phyloP scores from a whole-genome alignment of 2,888 invertebrate genomes.

The Chironomus riparius region DNA sequence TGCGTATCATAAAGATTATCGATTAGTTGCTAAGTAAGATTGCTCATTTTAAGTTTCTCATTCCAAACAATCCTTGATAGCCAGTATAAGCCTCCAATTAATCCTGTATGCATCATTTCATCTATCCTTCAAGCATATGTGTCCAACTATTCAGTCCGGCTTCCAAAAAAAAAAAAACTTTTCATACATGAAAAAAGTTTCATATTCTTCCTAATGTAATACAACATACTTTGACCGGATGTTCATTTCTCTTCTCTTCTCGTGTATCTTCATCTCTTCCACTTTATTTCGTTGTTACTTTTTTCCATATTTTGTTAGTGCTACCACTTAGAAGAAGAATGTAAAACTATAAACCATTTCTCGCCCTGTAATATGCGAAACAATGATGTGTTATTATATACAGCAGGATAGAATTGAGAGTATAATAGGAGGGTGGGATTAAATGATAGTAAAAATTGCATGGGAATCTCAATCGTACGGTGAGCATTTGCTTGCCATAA shows the following conservation, averaged over 20 bases:
- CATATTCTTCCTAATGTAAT: background rate
- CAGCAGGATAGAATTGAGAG: background rate
- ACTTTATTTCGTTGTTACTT: too few species aligned
- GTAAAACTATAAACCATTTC: background rate
- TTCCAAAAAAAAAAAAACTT: too few species aligned
- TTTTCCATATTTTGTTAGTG: background rate
- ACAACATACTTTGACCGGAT: background rate
- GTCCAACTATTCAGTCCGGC: too few species aligned
- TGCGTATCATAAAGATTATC: too few species aligned
- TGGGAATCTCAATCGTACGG: background rate
- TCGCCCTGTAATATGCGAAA: slow-evolving; percentile 6
- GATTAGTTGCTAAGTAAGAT: too few species aligned
- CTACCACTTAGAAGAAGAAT: background rate
- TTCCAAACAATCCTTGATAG: background rate
- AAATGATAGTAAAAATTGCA: slow-evolving; percentile 7
- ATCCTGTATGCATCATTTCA: background rate
- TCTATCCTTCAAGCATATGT: background rate
- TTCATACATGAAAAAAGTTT: background rate
- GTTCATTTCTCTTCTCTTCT: background rate
- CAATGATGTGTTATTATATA: slow-evolving; percentile 9
- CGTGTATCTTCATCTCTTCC: background rate
- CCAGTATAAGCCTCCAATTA: background rate
- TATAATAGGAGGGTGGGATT: background rate
- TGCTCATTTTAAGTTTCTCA: too few species aligned
- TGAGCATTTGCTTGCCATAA: background rate